Evolutionary conservation across 2,113 vertebrate genomes (phyloP).

Genomic region (Oreocharis arfaki): DNA sequence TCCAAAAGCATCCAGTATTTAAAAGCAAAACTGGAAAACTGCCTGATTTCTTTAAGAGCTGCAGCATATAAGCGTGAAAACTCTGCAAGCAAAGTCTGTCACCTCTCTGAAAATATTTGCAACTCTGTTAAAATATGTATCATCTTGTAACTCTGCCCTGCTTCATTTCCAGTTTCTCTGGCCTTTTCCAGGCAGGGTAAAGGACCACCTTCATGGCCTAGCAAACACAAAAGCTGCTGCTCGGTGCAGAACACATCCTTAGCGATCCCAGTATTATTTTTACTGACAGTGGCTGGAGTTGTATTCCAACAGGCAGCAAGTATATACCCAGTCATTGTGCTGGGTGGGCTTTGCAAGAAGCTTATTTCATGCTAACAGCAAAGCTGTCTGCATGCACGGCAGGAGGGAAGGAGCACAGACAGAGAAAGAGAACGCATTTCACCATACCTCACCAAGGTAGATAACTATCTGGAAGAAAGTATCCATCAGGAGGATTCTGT

Average conservation of each 20-base stretch:
- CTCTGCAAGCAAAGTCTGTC: background rate
- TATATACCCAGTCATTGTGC: background rate
- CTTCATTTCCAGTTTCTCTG: background rate
- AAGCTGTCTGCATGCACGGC: background rate
- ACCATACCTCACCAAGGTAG: slow-evolving; percentile 91
- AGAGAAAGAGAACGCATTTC: background rate
- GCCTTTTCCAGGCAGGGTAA: background rate
- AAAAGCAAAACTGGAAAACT: background rate
- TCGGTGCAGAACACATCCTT: background rate
- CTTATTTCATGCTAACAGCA: background rate
- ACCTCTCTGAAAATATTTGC: background rate
- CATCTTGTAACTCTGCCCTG: background rate
- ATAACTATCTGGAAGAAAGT: slow-evolving; percentile 99
- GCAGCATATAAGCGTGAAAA: background rate
- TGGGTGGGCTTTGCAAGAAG: background rate
- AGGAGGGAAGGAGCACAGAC: background rate
- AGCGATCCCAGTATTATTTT: background rate
- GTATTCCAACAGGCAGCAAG: background rate
- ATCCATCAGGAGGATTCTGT: slow-evolving; percentile 96
- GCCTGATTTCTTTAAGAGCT: background rate
- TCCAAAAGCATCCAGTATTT: background rate
- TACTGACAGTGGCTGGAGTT: background rate
- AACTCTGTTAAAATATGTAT: background rate
- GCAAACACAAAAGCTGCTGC: background rate
- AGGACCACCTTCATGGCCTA: background rate